phyloP scores from a whole-genome alignment of 2,797 vertebrate species.

The Leptatherina wallacei region DNA sequence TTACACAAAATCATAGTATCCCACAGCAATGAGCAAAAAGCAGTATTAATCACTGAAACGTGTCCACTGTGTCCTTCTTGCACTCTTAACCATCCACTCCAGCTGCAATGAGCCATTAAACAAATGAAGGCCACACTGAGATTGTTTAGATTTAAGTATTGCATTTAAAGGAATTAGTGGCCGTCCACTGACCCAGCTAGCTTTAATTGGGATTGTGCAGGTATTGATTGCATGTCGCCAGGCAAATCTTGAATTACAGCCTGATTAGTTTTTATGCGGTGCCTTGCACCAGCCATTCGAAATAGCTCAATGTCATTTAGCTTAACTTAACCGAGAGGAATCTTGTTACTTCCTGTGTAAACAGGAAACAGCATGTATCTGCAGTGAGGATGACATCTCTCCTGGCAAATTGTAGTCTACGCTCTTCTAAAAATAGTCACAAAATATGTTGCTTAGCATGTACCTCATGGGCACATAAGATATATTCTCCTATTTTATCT shows the following conservation, averaged over 20 bases:
- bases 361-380: conserved; percentile 53
- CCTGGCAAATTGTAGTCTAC: conserved; percentile 24
- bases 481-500: conserved; percentile 49
- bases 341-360: conserved; percentile 65
- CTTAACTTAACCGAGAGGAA: conserved; percentile 53
- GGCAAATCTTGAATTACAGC: conserved; percentile 82
- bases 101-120: conserved; percentile 80
- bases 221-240: conserved; percentile 84
- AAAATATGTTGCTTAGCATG: conserved; percentile 33
- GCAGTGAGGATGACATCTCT: conserved; percentile 28
- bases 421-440: conserved; percentile 28
- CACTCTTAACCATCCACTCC: conserved; percentile 76
- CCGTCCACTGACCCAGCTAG: conserved; percentile 81
- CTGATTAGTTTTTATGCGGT: conserved; percentile 83
- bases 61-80: conserved; percentile 56
- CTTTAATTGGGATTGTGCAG: conserved; percentile 86
- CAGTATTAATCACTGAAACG: conserved; percentile 43
- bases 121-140: conserved; percentile 80
- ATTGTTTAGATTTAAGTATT: conserved; percentile 83
- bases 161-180: conserved; percentile 86
- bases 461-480: conserved; percentile 15
- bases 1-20: conserved; percentile 20
- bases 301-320: conserved; percentile 79
- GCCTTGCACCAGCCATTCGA: conserved; percentile 62
- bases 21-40: conserved; percentile 20